These are phyloP conservation scores for Psix sp. DNA, from an alignment of 1,140 invertebrate genomes.

Conservation along the genomic window DNA sequence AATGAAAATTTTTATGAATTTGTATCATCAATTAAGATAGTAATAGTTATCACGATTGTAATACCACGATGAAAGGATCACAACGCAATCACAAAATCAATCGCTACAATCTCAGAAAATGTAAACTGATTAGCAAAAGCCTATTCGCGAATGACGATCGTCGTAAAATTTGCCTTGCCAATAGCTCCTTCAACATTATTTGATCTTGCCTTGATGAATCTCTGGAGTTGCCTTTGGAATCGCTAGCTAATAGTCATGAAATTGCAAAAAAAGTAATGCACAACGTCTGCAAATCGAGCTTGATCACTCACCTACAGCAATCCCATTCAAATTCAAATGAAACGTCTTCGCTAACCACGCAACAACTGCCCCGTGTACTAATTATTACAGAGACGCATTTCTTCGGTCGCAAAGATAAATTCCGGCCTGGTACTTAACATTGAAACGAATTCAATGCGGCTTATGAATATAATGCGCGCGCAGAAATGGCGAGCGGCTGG, in stretches of 20 bases:
- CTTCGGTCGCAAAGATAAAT: conserved; percentile 46
- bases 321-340: conserved; percentile 44
- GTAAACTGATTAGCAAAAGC: too few species aligned
- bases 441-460: conserved; percentile 54
- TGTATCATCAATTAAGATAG: too few species aligned
- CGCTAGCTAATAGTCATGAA: not conserved
- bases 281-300: conserved; percentile 31
- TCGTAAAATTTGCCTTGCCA: too few species aligned
- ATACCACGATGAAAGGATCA: too few species aligned
- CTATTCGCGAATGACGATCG: too few species aligned
- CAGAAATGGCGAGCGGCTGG: conserved; percentile 53
- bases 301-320: conserved; percentile 42
- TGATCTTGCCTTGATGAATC: too few species aligned
- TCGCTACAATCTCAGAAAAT: too few species aligned
- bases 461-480: conserved; percentile 58
- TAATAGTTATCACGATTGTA: too few species aligned
- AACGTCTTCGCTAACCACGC: conserved; percentile 19
- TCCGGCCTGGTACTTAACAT: conserved; percentile 40
- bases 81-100: too few species aligned
- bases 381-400: conserved; percentile 52
- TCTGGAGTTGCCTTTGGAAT: too few species aligned
- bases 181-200: too few species aligned
- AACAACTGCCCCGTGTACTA: conserved; percentile 38
- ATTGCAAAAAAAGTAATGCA: conserved; percentile 1
- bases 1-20: too few species aligned